Conservation (phyloP, 2,797 vertebrate genomes). For the Vespertilio murinus region DNA sequence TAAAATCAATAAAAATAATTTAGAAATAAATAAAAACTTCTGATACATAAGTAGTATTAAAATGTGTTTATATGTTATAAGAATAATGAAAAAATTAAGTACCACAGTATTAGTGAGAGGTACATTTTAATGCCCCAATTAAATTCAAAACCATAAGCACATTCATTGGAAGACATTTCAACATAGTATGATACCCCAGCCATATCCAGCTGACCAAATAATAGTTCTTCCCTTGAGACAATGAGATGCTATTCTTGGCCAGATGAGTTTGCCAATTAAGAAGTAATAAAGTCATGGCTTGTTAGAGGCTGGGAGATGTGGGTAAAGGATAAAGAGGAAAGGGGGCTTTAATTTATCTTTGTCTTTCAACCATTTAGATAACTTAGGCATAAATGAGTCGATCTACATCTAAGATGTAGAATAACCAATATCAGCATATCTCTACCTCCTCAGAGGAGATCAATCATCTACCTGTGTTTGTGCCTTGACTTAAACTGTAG, state of each 20-base stretch:
- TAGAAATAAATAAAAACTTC: background rate
- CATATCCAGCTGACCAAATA: background rate
- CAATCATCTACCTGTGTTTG: background rate
- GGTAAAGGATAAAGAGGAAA: background rate
- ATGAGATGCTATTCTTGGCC: background rate
- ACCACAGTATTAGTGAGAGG: background rate
- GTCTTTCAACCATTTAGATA: background rate
- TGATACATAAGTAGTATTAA: background rate
- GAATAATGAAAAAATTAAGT: background rate
- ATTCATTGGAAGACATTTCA: constrained; percentile 11
- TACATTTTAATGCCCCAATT: constrained; percentile 16
- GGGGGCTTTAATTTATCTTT: background rate
- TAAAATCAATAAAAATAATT: background rate
- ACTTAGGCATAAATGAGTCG: background rate
- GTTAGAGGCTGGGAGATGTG: background rate
- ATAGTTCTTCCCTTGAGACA: background rate
- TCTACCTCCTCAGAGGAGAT: background rate
- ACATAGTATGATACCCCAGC: background rate
- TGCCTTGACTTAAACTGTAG: background rate
- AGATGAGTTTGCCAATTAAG: background rate
- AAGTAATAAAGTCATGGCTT: background rate
- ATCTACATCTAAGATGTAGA: background rate
- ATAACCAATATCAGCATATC: background rate
- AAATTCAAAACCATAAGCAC: constrained; percentile 19
- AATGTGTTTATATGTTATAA: background rate